Evolutionary conservation across 2,797 vertebrate genomes (phyloP).

Genomic region (Neomorphus geoffroyi): DNA sequence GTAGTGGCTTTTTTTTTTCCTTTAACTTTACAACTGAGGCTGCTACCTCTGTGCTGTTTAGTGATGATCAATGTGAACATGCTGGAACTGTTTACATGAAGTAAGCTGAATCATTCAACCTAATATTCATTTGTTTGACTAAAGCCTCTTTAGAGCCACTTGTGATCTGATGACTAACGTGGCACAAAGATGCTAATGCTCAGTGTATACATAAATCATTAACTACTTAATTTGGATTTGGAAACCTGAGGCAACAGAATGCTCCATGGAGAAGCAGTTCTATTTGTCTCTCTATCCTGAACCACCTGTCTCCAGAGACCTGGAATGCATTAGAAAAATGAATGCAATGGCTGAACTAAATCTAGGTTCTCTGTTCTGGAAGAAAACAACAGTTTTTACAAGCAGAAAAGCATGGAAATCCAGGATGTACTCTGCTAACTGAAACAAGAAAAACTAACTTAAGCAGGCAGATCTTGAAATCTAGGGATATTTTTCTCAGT

Average conservation of each 20-base stretch:
- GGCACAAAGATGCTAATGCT: constrained; percentile 60
- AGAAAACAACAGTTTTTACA: not conserved
- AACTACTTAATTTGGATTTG: constrained; percentile 68
- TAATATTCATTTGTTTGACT: constrained; percentile 60
- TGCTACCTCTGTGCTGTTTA: not conserved
- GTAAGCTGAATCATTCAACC: constrained; percentile 52
- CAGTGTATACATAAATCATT: constrained; percentile 65
- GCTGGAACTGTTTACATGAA: constrained; percentile 39
- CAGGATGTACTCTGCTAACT: not conserved
- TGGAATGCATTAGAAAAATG: constrained; percentile 53
- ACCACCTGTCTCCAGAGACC: constrained; percentile 30
- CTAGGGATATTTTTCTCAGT: not conserved
- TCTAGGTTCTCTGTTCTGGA: not conserved
- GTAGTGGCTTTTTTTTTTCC: not conserved
- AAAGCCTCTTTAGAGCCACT: constrained; percentile 64
- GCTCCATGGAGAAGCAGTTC: constrained; percentile 29
- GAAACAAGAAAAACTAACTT: not conserved
- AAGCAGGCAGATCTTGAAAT: not conserved
- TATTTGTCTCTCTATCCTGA: constrained; percentile 24
- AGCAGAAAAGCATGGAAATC: not conserved
- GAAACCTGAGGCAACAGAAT: constrained; percentile 52
- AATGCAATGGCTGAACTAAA: not conserved
- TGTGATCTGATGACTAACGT: constrained; percentile 56
- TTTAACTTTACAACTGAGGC: not conserved
- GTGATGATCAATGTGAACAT: constrained; percentile 15